A percentile compares a stretch with the other conserved stretches of the same genome.
Evolutionary conservation across 2,888 invertebrate genomes (phyloP).

Genomic region (Anthrax anthrax): DNA sequence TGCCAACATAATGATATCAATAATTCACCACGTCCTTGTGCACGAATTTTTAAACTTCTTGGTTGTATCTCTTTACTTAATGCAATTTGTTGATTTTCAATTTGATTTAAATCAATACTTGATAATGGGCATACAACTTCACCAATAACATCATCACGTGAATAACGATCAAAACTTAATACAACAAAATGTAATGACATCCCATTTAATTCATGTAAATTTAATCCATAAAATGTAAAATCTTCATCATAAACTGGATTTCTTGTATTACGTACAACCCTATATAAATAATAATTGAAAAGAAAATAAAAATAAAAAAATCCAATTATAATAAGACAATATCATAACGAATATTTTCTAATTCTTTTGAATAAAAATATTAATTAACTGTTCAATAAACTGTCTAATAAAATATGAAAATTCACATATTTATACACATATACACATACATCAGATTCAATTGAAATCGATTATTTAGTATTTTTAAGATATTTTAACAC

Average conservation of each 20-base stretch:
- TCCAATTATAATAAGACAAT: too few species aligned
- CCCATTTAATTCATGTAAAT: slow-evolving; percentile 68
- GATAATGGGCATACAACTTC: slow-evolving; percentile 82
- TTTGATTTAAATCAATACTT: slow-evolving; percentile 47
- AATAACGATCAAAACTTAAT: slow-evolving; percentile 91
- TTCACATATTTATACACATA: too few species aligned
- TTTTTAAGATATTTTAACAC: too few species aligned
- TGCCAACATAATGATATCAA: slow-evolving; percentile 96
- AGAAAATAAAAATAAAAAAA: not conserved
- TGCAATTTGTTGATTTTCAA: slow-evolving; percentile 64
- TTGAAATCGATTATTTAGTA: too few species aligned
- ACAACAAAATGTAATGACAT: slow-evolving; percentile 90
- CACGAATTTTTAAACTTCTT: slow-evolving; percentile 83
- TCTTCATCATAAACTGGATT: slow-evolving; percentile 98
- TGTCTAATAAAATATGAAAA: too few species aligned
- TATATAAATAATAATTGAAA: slow-evolving; percentile 15
- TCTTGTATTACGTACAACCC: slow-evolving; percentile 88
- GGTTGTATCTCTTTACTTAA: slow-evolving; percentile 83
- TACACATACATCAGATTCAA: too few species aligned
- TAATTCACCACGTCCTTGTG: slow-evolving; percentile 87
- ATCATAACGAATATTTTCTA: too few species aligned
- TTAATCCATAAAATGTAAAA: slow-evolving; percentile 95
- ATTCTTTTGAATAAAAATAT: too few species aligned
- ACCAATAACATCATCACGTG: slow-evolving; percentile 95
- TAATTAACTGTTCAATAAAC: too few species aligned